A percentile compares a stretch with the other conserved stretches of the same genome.
Conservation (phyloP, 2,888 invertebrate species). For the Litoditis marina region DNA sequence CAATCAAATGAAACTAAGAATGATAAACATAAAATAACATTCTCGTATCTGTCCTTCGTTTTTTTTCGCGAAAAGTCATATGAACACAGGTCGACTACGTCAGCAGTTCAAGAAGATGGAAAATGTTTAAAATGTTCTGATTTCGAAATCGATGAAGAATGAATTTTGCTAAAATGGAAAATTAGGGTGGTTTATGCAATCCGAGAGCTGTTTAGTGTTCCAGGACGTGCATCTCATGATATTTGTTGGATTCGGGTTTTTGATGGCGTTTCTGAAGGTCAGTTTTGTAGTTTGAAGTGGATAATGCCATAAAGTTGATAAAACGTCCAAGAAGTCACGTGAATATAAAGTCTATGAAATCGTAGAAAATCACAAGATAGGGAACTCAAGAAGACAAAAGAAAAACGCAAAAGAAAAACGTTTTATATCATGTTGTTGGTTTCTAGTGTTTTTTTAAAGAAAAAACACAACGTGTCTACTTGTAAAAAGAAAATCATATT, state of each 20-base stretch:
- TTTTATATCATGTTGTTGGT: too few species aligned
- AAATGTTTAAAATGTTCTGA: too few species aligned
- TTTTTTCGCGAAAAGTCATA: too few species aligned
- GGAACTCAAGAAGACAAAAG: too few species aligned
- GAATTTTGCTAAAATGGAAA: neutral
- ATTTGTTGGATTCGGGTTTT: conserved; percentile 58
- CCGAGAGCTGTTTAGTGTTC: conserved; percentile 44
- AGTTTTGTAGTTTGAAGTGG: neutral
- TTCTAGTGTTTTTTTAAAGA: too few species aligned
- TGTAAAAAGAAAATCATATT: neutral
- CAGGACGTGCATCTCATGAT: conserved; percentile 61
- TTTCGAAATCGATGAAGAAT: too few species aligned
- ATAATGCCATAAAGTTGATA: neutral
- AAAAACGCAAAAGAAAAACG: too few species aligned
- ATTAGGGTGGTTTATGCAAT: neutral
- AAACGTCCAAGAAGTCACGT: neutral
- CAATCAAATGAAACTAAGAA: neutral
- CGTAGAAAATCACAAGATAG: too few species aligned
- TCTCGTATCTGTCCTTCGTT: neutral
- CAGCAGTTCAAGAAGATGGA: too few species aligned
- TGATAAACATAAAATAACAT: conserved; percentile 2
- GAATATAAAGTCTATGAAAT: too few species aligned
- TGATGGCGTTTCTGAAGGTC: conserved; percentile 58
- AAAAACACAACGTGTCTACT: neutral
- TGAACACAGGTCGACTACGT: too few species aligned